A percentile compares a stretch with the other conserved stretches of the same genome.
These are phyloP conservation scores for Drosophila willistoni DNA, from an alignment of 1,140 invertebrate genomes.

Conservation along the genomic window DNA sequence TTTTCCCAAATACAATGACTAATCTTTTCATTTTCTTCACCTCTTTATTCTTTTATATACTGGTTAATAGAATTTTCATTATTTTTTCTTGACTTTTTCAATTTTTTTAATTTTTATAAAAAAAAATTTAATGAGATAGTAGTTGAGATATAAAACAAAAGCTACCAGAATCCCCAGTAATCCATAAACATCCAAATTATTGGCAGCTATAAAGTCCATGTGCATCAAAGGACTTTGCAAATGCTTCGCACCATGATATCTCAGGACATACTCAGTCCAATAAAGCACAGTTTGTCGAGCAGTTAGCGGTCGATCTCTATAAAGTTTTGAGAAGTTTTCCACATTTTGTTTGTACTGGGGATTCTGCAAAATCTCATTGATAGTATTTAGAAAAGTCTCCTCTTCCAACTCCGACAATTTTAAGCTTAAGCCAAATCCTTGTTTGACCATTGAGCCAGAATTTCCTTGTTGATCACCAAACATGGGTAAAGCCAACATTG, in stretches of 20 bases:
- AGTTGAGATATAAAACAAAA: neutral
- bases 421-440: slow-evolving; percentile 82
- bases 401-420: slow-evolving; percentile 49
- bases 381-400: slow-evolving; percentile 27
- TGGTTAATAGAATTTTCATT: neutral
- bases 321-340: slow-evolving; percentile 23
- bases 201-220: slow-evolving; percentile 38
- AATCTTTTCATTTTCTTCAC: too few relatives aligned
- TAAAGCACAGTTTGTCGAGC: slow-evolving; percentile 27
- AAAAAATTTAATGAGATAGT: neutral
- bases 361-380: slow-evolving; percentile 43
- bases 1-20: too few relatives aligned
- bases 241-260: slow-evolving; percentile 77
- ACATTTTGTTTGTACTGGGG: slow-evolving; percentile 23
- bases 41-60: too few relatives aligned
- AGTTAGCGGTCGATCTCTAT: slow-evolving; percentile 38
- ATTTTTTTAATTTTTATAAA: neutral
- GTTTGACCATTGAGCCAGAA: slow-evolving; percentile 79
- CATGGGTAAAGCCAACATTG: slow-evolving; percentile 87
- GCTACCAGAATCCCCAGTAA: neutral
- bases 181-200: slow-evolving; percentile 39
- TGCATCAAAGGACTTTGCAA: slow-evolving; percentile 62
- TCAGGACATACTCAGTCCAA: slow-evolving; percentile 54
- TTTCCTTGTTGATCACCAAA: slow-evolving; percentile 86
- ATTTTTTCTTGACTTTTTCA: neutral